Evolutionary conservation across 2,797 vertebrate species (phyloP).

Genomic region (Acanthurus lineatus): DNA sequence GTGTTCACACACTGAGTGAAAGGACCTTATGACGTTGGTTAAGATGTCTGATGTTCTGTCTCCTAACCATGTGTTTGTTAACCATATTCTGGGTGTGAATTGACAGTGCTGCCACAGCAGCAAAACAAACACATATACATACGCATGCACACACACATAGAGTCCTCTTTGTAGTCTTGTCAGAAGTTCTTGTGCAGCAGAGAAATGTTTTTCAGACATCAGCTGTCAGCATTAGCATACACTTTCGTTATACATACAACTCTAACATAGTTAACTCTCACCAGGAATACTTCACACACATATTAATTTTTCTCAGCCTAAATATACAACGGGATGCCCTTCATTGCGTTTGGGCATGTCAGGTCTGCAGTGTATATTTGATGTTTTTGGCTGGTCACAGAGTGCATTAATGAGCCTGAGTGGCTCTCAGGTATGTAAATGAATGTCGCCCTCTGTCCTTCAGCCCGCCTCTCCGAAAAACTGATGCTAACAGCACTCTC

Average conservation of each 20-base stretch:
- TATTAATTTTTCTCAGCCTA: constrained; percentile 20
- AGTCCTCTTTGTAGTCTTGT: constrained; percentile 21
- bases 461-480: constrained; percentile 53
- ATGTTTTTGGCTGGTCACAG: constrained; percentile 52
- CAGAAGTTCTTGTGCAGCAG: constrained; percentile 12
- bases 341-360: constrained; percentile 41
- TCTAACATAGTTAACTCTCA: constrained; percentile 15
- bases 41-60: constrained; percentile 9
- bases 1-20: constrained; percentile 28
- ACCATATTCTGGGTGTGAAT: not conserved
- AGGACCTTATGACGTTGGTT: constrained; percentile 27
- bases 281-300: not conserved
- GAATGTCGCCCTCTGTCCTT: constrained; percentile 65
- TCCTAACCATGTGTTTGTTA: constrained; percentile 2
- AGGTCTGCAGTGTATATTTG: constrained; percentile 33
- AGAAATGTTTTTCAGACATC: constrained; percentile 30
- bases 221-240: constrained; percentile 13
- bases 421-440: constrained; percentile 66
- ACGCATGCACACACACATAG: not conserved
- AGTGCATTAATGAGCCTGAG: constrained; percentile 58
- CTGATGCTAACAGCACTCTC: constrained; percentile 48
- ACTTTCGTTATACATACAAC: constrained; percentile 3
- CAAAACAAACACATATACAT: constrained; percentile 6
- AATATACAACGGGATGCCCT: constrained; percentile 48
- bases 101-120: not conserved